These are phyloP conservation scores for Bostrychus sinensis DNA, from an alignment of 2,113 vertebrate genomes.

Conservation along the genomic window DNA sequence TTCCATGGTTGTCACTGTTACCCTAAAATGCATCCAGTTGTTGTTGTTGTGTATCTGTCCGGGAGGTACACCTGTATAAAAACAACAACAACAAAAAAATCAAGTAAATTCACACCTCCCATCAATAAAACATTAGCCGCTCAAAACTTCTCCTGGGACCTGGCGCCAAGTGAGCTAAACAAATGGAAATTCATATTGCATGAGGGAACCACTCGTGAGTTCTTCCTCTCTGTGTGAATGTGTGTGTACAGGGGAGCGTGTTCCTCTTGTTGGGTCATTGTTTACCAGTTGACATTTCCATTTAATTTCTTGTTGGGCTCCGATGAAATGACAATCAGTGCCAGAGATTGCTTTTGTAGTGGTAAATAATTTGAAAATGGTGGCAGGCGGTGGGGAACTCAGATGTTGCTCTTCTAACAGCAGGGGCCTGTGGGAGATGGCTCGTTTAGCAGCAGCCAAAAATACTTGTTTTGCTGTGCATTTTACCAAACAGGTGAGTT, in stretches of 20 bases:
- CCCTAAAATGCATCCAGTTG: slow-evolving; percentile 13
- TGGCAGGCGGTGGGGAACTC: slow-evolving; percentile 15
- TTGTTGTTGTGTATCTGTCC: slow-evolving; percentile 26
- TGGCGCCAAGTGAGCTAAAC: slow-evolving; percentile 47
- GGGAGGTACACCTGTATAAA: slow-evolving; percentile 8
- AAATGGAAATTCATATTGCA: slow-evolving; percentile 77
- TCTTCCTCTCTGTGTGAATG: background rate
- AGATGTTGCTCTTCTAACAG: slow-evolving; percentile 24
- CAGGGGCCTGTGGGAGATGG: background rate
- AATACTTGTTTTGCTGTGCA: background rate
- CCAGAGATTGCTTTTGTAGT: slow-evolving; percentile 45
- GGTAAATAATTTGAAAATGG: slow-evolving; percentile 47
- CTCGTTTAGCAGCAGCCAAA: slow-evolving; percentile 15
- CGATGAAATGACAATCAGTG: slow-evolving; percentile 57
- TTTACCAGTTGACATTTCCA: slow-evolving; percentile 72
- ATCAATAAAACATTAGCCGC: slow-evolving; percentile 69
- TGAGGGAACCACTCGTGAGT: slow-evolving; percentile 38
- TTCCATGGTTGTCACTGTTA: background rate
- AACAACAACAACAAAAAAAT: slow-evolving; percentile 10
- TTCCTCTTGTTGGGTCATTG: slow-evolving; percentile 20
- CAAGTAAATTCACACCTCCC: slow-evolving; percentile 46
- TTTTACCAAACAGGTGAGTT: slow-evolving; percentile 3
- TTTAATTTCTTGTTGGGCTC: slow-evolving; percentile 62
- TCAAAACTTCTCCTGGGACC: slow-evolving; percentile 62
- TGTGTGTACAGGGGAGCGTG: slow-evolving; percentile 1